These are phyloP conservation scores for Mimachlamys varia DNA, from an alignment of 2,888 invertebrate species.

Conservation along the genomic window DNA sequence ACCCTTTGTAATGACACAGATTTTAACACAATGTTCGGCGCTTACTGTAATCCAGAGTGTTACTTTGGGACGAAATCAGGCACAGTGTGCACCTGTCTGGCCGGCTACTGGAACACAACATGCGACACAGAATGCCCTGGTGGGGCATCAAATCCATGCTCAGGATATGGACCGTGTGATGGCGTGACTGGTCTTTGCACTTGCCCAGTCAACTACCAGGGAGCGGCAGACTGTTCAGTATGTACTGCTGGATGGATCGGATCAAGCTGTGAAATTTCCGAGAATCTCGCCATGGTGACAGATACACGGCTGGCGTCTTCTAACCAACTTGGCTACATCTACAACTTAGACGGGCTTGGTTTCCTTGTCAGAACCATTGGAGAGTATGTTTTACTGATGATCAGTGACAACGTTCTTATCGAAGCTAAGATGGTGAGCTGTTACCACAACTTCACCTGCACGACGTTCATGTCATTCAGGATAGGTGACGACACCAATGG, in stretches of 20 bases:
- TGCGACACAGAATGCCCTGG: constrained; percentile 69
- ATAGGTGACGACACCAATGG: constrained; percentile 61
- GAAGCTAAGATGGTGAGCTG: constrained; percentile 68
- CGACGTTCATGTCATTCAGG: constrained; percentile 61
- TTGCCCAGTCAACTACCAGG: constrained; percentile 65
- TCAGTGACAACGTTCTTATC: constrained; percentile 59
- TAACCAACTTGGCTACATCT: constrained; percentile 59
- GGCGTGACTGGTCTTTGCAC: constrained; percentile 58
- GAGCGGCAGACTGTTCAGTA: constrained; percentile 59
- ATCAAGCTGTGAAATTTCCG: constrained; percentile 61
- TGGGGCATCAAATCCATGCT: constrained; percentile 62
- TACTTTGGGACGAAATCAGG: constrained; percentile 55
- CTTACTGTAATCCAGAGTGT: constrained; percentile 56
- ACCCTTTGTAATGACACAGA: constrained; percentile 58
- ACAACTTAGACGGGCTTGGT: constrained; percentile 63
- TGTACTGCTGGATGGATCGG: constrained; percentile 67
- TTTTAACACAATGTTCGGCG: constrained; percentile 54
- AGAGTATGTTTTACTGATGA: constrained; percentile 60
- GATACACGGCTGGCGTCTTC: constrained; percentile 49
- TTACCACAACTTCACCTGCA: constrained; percentile 65
- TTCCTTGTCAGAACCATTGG: constrained; percentile 57
- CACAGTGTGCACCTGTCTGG: constrained; percentile 57
- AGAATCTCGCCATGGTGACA: constrained; percentile 39
- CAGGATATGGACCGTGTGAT: constrained; percentile 68
- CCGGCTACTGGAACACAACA: constrained; percentile 63